A percentile compares a stretch with the other conserved stretches of the same genome.
These are phyloP conservation scores for Orchesellides sinensis DNA, from an alignment of 2,888 invertebrate species.

Conservation along the genomic window DNA sequence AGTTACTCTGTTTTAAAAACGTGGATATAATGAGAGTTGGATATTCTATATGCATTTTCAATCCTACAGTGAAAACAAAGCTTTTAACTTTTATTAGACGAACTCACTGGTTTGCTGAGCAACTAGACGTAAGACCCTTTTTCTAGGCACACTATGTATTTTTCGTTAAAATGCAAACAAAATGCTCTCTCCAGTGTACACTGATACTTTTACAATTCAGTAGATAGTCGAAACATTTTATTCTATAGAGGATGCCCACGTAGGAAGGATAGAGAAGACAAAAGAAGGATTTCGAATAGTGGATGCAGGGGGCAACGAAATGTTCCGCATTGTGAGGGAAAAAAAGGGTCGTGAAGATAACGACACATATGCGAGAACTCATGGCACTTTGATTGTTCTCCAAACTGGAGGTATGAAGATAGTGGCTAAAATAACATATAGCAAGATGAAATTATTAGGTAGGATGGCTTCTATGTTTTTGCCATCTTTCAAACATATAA, in stretches of 20 bases:
- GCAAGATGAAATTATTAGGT: not conserved
- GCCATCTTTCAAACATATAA: not conserved
- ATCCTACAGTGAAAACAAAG: not conserved
- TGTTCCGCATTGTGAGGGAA: slow-evolving; percentile 3
- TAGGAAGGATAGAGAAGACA: slow-evolving; percentile 48
- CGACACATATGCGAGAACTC: not conserved
- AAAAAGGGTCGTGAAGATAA: no score
- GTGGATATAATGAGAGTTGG: slow-evolving; percentile 20
- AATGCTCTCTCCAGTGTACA: not conserved
- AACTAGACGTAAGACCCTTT: slow-evolving; percentile 28
- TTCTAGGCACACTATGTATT: not conserved
- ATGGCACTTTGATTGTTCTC: not conserved
- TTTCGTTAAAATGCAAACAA: not conserved
- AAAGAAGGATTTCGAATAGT: slow-evolving; percentile 8
- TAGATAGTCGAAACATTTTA: slow-evolving; percentile 57
- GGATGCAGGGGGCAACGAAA: not conserved
- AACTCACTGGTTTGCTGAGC: slow-evolving; percentile 37
- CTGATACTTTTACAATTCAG: not conserved
- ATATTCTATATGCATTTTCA: not conserved
- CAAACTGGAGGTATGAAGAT: not conserved
- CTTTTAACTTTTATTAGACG: slow-evolving; percentile 20
- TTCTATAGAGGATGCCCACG: slow-evolving; percentile 27
- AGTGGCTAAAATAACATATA: slow-evolving; percentile 22
- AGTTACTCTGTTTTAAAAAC: not conserved
- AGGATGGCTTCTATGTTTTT: not conserved